phyloP scores from a whole-genome alignment of 2,888 invertebrate genomes.

The Antheraea yamamai region DNA sequence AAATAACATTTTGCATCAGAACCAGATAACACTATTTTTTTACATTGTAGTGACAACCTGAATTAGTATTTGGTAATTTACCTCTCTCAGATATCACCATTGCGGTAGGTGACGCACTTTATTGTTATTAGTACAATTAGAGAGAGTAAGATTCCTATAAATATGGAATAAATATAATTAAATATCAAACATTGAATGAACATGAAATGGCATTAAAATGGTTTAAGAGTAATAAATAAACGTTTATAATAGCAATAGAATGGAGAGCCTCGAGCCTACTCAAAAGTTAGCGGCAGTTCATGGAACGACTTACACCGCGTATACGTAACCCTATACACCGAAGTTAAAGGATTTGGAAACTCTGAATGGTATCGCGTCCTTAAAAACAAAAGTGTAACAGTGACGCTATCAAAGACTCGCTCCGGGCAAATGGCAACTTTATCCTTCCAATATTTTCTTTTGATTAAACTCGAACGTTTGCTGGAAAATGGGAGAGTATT shows the following conservation, averaged over 20 bases:
- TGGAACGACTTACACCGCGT: slow-evolving; percentile 2
- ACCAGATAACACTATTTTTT: background rate
- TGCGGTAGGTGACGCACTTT: background rate
- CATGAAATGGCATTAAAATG: slow-evolving; percentile 26
- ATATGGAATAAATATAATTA: background rate
- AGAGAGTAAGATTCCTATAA: background rate
- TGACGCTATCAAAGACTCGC: slow-evolving; percentile 35
- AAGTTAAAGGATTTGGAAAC: slow-evolving; percentile 27
- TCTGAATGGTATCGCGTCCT: slow-evolving; percentile 26
- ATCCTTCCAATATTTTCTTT: slow-evolving; percentile 47
- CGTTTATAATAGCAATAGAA: slow-evolving; percentile 39
- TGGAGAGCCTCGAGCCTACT: slow-evolving; percentile 31
- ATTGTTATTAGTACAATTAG: background rate
- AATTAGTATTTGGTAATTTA: background rate
- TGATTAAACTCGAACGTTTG: slow-evolving; percentile 41
- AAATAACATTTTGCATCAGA: background rate
- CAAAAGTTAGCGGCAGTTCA: slow-evolving; percentile 18
- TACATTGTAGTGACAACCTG: background rate
- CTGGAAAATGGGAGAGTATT: slow-evolving; percentile 10
- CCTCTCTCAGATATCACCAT: background rate
- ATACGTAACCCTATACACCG: slow-evolving; percentile 16
- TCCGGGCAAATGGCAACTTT: slow-evolving; percentile 36
- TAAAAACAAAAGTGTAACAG: slow-evolving; percentile 19
- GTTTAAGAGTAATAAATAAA: slow-evolving; percentile 40
- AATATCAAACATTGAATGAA: background rate